These are phyloP conservation scores for Emydoidea blandingii DNA, from an alignment of 2,797 vertebrate genomes.

Conservation along the genomic window DNA sequence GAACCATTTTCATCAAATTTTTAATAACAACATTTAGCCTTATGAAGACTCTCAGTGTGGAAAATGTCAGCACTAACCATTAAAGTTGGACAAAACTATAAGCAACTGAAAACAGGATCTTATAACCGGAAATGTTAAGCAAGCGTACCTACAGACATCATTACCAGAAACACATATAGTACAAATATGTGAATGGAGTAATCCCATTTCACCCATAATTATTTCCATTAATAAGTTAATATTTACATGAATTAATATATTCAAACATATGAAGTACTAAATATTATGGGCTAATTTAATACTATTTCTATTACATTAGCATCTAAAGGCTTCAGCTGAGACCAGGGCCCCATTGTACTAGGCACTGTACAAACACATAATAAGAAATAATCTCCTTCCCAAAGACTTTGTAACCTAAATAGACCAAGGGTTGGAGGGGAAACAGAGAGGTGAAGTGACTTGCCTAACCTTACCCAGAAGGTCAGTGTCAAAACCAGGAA, in stretches of 20 bases:
- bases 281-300: not conserved
- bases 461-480: not conserved
- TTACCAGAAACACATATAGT: not conserved
- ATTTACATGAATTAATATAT: not conserved
- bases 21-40: not conserved
- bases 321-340: not conserved
- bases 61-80: not conserved
- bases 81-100: not conserved
- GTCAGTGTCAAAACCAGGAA: not conserved
- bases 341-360: not conserved
- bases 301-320: not conserved
- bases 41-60: not conserved
- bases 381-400: not conserved
- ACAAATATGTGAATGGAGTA: too few species aligned
- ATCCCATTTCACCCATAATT: too few species aligned
- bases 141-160: not conserved
- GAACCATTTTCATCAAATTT: not conserved
- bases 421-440: slow-evolving; percentile 14
- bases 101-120: not conserved
- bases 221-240: not conserved
- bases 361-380: not conserved
- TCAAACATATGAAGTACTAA: not conserved
- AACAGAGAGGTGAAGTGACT: not conserved
- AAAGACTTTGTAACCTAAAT: not conserved
- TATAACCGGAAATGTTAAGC: not conserved